Percentiles rank a stretch among this genome's conserved stretches.
These are phyloP conservation scores for Bombycilla garrulus DNA, from an alignment of 2,113 vertebrate species.

Conservation along the genomic window DNA sequence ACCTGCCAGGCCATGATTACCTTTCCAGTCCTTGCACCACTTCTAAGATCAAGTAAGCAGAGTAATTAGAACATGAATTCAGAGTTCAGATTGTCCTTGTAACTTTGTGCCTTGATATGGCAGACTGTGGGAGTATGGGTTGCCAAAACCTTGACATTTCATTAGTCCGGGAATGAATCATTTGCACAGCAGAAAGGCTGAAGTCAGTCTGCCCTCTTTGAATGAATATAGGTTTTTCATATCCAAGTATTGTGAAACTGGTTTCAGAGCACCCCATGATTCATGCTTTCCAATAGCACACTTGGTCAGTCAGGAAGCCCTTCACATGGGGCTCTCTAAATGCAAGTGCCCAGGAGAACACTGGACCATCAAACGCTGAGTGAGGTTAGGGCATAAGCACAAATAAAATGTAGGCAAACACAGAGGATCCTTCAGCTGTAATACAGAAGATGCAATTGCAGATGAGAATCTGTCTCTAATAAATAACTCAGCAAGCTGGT, in stretches of 20 bases:
- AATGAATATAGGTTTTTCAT: neutral
- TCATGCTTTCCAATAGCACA: neutral
- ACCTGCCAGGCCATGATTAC: neutral
- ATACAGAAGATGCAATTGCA: neutral
- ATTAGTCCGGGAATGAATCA: conserved; percentile 28
- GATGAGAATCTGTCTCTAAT: neutral
- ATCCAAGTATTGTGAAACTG: neutral
- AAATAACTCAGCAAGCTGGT: neutral
- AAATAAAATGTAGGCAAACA: neutral
- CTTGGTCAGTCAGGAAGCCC: neutral
- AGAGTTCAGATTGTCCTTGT: neutral
- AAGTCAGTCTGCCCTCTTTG: conserved; percentile 23
- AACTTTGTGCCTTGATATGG: neutral
- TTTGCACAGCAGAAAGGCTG: neutral
- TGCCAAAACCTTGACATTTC: neutral
- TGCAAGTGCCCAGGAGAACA: neutral
- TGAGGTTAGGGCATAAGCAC: neutral
- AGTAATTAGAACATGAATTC: conserved; percentile 19
- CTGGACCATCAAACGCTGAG: neutral
- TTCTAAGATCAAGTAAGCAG: neutral
- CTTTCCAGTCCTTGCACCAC: neutral
- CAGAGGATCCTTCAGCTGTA: neutral
- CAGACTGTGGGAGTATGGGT: neutral
- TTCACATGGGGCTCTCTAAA: neutral
- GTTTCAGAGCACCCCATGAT: neutral